Base-by-base conservation (phyloP, 1,140 invertebrate species). In the Drosophila sp. region DNA sequence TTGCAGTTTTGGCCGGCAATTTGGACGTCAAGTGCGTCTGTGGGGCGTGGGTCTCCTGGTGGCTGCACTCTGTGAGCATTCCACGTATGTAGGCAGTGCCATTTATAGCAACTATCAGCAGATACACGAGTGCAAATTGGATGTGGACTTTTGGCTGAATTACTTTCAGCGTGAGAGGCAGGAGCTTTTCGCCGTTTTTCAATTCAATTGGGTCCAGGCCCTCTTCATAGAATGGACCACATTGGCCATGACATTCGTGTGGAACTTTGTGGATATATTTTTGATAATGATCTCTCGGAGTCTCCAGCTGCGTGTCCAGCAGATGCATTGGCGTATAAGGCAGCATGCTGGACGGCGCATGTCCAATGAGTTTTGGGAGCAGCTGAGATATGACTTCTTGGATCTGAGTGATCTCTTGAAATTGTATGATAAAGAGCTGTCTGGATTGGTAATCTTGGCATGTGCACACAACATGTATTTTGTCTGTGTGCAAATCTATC, bases 391-490 rank as follows among this genome's bases (percentile, higher is more conserved):
- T 72, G 93, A 93, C 78, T 94, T 94, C 50, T 92, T 94, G 14
- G 90, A 90, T 61, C 71, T 95, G 0, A 93, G 93, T 25, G 90
- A 92, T 16, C 64, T 95, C 11, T 93, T 94, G 0, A 93, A 93
- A 53, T 91, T 92, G 25, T 90, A 94, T 9, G 94, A 95, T 65
- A 89, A 93, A 40, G 72, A 91, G 36, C 56, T 91, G 9, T 89
- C 90, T 0, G 77, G 67, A 0, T 21, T 96, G 3, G 92, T 95
- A 4, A 91, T 96, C 1, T 80, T 95, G 7, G 95, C 95, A 0
- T 96, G 95, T 64, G 93, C 93, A 0, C 94, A 94, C 67, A 96
- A 96, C 83, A 92, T 96, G 13, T 96, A 95, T 74, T 96, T 95
- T 63, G 94, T 96, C 34, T 95, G 95, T 56, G 90, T 96, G 1